Evolutionary conservation across 2,113 vertebrate species (phyloP).

Genomic region (Anoplopoma fimbria): DNA sequence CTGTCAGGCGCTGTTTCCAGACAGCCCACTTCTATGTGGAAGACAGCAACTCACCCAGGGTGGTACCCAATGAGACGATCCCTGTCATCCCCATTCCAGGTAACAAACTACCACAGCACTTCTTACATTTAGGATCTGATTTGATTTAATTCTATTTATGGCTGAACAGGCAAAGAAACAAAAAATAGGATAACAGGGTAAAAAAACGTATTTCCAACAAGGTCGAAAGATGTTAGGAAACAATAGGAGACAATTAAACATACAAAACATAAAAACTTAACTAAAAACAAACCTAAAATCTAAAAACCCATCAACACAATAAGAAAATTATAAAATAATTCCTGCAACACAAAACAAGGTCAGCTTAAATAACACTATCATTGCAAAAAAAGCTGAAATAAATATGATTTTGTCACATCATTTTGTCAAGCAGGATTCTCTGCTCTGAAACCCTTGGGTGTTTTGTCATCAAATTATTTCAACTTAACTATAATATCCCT

Average conservation of each 20-base stretch:
- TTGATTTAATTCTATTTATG: background rate
- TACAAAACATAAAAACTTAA: background rate
- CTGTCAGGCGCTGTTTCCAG: conserved; percentile 94
- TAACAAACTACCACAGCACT: conserved; percentile 73
- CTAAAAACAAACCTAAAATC: background rate
- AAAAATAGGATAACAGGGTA: background rate
- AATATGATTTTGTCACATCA: too few species aligned
- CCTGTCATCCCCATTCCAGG: conserved; percentile 93
- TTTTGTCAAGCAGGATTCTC: background rate
- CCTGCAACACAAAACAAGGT: too few species aligned
- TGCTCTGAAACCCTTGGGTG: background rate
- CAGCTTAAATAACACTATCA: too few species aligned
- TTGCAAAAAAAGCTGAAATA: too few species aligned
- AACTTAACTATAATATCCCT: background rate
- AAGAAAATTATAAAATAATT: too few species aligned
- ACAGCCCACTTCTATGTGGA: conserved; percentile 96
- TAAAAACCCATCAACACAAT: too few species aligned
- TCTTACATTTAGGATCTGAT: background rate
- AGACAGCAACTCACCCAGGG: conserved; percentile 91
- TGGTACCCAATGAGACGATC: conserved; percentile 92
- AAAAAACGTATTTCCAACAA: background rate
- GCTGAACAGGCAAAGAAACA: background rate
- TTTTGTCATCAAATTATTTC: background rate
- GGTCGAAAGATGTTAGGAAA: background rate
- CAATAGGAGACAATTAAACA: background rate